A percentile compares a stretch with the other conserved stretches of the same genome.
Conservation (phyloP, 1,140 invertebrate genomes). For the Euwallacea fornicatus region DNA sequence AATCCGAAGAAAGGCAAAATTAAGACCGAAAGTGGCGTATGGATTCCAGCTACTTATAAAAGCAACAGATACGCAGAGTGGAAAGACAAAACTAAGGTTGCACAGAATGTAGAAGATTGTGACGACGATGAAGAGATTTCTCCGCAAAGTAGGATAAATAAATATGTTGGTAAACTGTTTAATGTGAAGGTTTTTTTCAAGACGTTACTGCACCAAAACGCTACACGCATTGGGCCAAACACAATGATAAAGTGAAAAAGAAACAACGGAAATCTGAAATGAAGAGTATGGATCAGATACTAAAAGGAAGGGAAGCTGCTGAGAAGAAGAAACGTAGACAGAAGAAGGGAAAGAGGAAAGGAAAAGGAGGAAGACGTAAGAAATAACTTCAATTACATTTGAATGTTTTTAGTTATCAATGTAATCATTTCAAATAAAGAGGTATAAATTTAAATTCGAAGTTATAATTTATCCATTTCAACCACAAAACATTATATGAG, state of each 20-base stretch:
- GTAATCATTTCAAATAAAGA: too few species aligned
- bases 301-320: conserved; percentile 64
- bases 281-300: conserved; percentile 69
- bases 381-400: not conserved
- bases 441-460: too few species aligned
- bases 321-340: conserved; percentile 56
- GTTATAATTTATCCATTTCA: too few species aligned
- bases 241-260: conserved; percentile 63
- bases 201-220: conserved; percentile 39
- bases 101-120: conserved; percentile 61
- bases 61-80: conserved; percentile 85
- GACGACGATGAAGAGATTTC: conserved; percentile 59
- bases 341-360: conserved; percentile 50
- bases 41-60: conserved; percentile 93
- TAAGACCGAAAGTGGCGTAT: conserved; percentile 90
- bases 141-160: not conserved
- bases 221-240: conserved; percentile 62
- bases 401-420: too few species aligned
- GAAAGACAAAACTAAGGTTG: conserved; percentile 80
- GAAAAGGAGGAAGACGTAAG: not conserved
- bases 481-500: too few species aligned
- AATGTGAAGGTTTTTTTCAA: not conserved
- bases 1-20: conserved; percentile 77
- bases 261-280: conserved; percentile 60
- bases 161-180: too few species aligned